A percentile compares a stretch with the other conserved stretches of the same genome.
phyloP scores from a whole-genome alignment of 2,797 vertebrate species.

The Gallinago nigripennis region DNA sequence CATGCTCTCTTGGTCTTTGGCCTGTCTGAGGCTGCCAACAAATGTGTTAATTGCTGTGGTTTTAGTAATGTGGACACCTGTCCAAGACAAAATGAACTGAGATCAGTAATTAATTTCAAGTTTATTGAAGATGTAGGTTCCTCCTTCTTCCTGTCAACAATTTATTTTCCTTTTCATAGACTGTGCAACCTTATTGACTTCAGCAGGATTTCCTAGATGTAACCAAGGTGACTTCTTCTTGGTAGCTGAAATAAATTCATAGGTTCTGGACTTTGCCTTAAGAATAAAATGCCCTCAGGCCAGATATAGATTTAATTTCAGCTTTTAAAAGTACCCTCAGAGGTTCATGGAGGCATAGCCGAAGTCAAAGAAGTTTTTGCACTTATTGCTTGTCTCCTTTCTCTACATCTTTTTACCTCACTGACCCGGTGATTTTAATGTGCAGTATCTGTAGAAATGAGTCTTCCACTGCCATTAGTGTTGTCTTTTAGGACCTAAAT shows the following conservation, averaged over 20 bases:
- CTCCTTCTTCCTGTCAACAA: background rate
- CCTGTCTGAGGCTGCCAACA: background rate
- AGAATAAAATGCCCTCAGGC: background rate
- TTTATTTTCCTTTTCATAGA: background rate
- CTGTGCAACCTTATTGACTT: background rate
- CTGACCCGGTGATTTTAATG: background rate
- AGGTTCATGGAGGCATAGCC: background rate
- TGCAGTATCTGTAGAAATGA: background rate
- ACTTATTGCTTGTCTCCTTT: background rate
- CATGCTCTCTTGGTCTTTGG: background rate
- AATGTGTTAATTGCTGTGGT: slow-evolving; percentile 14
- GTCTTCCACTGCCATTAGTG: background rate
- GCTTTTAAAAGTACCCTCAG: background rate
- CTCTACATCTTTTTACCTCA: background rate
- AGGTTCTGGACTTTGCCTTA: background rate
- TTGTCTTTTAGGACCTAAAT: background rate
- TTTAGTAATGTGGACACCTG: background rate
- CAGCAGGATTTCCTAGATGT: background rate
- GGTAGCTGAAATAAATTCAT: background rate
- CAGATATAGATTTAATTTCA: background rate
- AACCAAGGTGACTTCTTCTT: background rate
- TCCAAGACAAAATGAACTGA: background rate
- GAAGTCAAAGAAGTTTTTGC: background rate
- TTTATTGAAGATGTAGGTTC: background rate
- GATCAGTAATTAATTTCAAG: background rate